Base-by-base conservation (phyloP, 92 coral and sea anemone genomes). In the Epizoanthus scotinus region DNA sequence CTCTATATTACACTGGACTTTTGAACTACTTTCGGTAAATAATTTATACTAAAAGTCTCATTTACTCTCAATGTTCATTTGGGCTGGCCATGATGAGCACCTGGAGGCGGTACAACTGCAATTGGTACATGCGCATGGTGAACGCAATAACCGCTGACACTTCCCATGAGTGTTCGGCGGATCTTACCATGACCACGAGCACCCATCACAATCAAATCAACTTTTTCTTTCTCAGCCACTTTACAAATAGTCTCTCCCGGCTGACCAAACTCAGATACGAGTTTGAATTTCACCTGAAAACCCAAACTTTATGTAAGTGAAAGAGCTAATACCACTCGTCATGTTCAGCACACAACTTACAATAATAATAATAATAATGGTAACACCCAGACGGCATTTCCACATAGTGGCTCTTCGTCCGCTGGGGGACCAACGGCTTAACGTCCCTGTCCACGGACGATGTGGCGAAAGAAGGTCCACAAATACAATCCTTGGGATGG, bases 41-140 rank as follows among this genome's bases (percentile, higher is more conserved):
- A 28, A 12, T 61, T 25, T 25, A 3, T 21, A 22, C 10, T 15
- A 47, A 47, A 9, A 47, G 52, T 10, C 52, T 6, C 10, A 47
- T 61, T 12, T 26, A 14, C 38, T 61, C 10, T 6, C 6, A 61
- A 15, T 26, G 66, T 64, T 64, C 20, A 20, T 29, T 64, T 3
- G 17, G 18, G 47, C 28, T 29, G 22, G 15, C 36, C 40, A 27
- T 27, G 68, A 25, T 29, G 68, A n/a, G n/a, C n/a, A n/a, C n/a
- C 29, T 17, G 54, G 31, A 17, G 84, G 69, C 12, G 88, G 88
- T 38, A 85, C 85, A 2, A 85, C 88, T 22, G 81, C 74, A 2
- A 85, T 84, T 31, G 88, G 84, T 17, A 85, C 68, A 36, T 81
- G 88, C 58, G 84, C 71, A 71, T 85, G 84, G 42, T 85, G 88